A percentile compares a stretch with the other conserved stretches of the same genome.
Evolutionary conservation across 2,888 invertebrate genomes (phyloP).

Genomic region (Cacoxenus indagator): DNA sequence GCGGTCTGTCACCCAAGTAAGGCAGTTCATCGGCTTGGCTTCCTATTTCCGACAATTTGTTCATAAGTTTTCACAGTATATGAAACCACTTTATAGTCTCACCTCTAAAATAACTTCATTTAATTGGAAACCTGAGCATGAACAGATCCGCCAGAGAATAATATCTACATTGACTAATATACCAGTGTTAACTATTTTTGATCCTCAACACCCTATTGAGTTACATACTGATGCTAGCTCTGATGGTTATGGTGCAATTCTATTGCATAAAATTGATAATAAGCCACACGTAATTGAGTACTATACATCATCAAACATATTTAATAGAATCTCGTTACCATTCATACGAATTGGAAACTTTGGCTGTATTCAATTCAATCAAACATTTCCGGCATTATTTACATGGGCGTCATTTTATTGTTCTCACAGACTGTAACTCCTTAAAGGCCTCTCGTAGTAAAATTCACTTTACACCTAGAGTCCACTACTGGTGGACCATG

Average conservation of each 20-base stretch:
- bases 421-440: too few species aligned
- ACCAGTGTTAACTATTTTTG: too few species aligned
- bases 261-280: constrained; percentile 3
- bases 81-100: constrained; percentile 11
- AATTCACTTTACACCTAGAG: too few species aligned
- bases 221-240: too few species aligned
- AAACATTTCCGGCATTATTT: too few species aligned
- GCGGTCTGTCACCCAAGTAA: neutral
- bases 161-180: too few species aligned
- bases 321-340: neutral
- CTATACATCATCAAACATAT: neutral
- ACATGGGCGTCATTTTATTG: too few species aligned
- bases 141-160: constrained; percentile 11
- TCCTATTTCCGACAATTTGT: constrained; percentile 8
- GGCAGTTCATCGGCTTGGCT: neutral
- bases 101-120: neutral
- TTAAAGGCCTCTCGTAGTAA: too few species aligned
- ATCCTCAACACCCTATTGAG: too few species aligned
- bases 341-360: too few species aligned
- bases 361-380: too few species aligned
- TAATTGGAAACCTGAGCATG: constrained; percentile 6
- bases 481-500: too few species aligned
- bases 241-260: constrained; percentile 8
- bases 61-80: neutral
- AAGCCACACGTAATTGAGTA: constrained; percentile 8